A percentile compares a stretch with the other conserved stretches of the same genome.
These are phyloP conservation scores for Orgyia antiqua DNA, from an alignment of 2,888 invertebrate genomes.

Conservation along the genomic window DNA sequence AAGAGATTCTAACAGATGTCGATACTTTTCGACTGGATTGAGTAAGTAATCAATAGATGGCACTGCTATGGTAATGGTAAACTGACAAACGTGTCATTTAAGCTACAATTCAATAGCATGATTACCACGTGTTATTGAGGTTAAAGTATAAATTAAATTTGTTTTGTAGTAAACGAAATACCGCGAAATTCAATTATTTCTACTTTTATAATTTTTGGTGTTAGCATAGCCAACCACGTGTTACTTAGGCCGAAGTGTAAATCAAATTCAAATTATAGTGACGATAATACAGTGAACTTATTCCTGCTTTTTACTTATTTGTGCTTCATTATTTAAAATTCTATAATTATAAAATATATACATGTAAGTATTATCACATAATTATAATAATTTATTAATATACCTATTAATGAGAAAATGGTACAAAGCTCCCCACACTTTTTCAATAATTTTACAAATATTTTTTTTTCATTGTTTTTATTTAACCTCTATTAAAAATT, in stretches of 20 bases:
- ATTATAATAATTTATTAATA: conserved; percentile 12
- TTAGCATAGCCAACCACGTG: no score
- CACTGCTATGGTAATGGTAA: no score
- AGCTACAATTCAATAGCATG: no score
- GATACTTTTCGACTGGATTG: conserved; percentile 7
- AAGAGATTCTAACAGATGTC: conserved; percentile 7
- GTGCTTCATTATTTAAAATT: conserved; percentile 12
- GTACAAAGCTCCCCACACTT: conserved; percentile 10
- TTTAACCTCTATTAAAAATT: conserved; percentile 18
- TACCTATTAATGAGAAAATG: conserved; percentile 11
- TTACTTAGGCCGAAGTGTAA: neutral
- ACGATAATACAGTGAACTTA: conserved; percentile 14
- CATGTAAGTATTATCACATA: conserved; percentile 11
- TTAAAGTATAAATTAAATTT: no score
- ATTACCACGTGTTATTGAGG: no score
- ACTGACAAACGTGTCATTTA: no score
- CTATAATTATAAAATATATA: conserved; percentile 12
- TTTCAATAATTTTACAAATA: conserved; percentile 6
- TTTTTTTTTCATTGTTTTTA: conserved; percentile 12
- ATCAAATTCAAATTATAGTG: conserved; percentile 9
- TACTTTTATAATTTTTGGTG: no score
- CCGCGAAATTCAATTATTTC: no score
- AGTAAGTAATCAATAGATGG: neutral
- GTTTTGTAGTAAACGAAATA: no score
- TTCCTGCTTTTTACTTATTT: conserved; percentile 13